These are phyloP conservation scores for Limonius californicus DNA, from an alignment of 1,140 invertebrate species.

Conservation along the genomic window DNA sequence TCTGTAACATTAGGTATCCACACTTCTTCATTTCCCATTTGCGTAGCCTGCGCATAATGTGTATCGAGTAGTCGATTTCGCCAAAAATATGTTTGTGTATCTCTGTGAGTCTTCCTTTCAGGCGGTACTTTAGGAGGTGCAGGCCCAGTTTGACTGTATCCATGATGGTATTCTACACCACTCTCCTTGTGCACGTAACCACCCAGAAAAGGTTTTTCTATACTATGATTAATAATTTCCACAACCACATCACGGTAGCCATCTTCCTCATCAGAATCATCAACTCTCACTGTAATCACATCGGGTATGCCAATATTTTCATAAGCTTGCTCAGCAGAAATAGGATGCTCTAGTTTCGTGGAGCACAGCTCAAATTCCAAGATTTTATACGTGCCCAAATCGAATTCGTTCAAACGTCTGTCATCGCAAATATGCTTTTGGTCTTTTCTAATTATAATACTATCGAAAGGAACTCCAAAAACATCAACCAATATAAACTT, in stretches of 20 bases:
- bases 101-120: slow-evolving; percentile 52
- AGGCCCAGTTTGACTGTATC: slow-evolving; percentile 61
- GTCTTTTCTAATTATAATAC: slow-evolving; percentile 14
- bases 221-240: slow-evolving; percentile 54
- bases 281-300: slow-evolving; percentile 52
- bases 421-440: slow-evolving; percentile 12
- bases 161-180: slow-evolving; percentile 58
- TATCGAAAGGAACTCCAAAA: slow-evolving; percentile 18
- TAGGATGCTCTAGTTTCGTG: slow-evolving; percentile 27
- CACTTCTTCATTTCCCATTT: slow-evolving; percentile 53
- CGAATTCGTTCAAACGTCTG: slow-evolving; percentile 20
- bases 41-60: slow-evolving; percentile 50
- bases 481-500: slow-evolving; percentile 23
- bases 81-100: slow-evolving; percentile 57
- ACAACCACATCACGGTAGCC: slow-evolving; percentile 53
- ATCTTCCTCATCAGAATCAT: slow-evolving; percentile 43
- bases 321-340: slow-evolving; percentile 37
- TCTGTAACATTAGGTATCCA: slow-evolving; percentile 58
- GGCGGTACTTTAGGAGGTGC: slow-evolving; percentile 49
- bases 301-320: slow-evolving; percentile 47
- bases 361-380: slow-evolving; percentile 36
- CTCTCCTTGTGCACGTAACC: slow-evolving; percentile 58
- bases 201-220: slow-evolving; percentile 60
- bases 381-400: slow-evolving; percentile 30
- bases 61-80: slow-evolving; percentile 48